Evolutionary conservation across 2,888 invertebrate species (phyloP), one percentile per base, ranked within the genome.

Genomic region (Drosophila algonquin): DNA sequence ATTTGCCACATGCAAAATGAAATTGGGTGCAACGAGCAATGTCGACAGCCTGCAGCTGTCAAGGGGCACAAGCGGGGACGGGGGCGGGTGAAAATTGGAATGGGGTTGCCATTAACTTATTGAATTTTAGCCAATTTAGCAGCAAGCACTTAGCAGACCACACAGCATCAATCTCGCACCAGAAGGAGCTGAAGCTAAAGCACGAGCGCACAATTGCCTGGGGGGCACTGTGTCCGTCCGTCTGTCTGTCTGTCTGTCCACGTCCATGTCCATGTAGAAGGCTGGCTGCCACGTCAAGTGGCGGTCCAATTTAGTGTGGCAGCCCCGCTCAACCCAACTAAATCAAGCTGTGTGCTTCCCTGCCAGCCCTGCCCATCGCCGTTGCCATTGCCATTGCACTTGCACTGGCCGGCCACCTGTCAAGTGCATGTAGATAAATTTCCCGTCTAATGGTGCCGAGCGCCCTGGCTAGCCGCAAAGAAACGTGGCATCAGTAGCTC

Each of bases 401-500:
- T 56, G 56, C 45, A 35, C 70, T 68, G 70, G 75, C 75, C 81
- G 70, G 75, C 75, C 81, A 89, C 85, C 89, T 85, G 85, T 89
- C 85, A 89, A 79, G 84, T 76, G 89, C 85, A 89, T 84, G 87
- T 81, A 87, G 85, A 85, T 89, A 85, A 87, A 85, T 85, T 81
- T 81, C 54, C 70, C 47, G 70, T 81, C 87, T 85, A 85, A 85
- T 88, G 80, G 80, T 72, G 83, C 77, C 79, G 73, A 73, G 72
- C 68, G 75, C 73, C 72, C 40, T 44, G 75, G 78, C 67, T 60
- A 71, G 65, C 83, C 83, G 83, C 87, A 85, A 71, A 72, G 82
- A 71, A 69, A 72, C 64, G 73, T 64, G 62, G 61, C 61, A 30
- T 32, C 46, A 14, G 30, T 12, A 27, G 40, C 52, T 52, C 30